A percentile compares a stretch with the other conserved stretches of the same genome.
These are phyloP conservation scores for Nymphalis io DNA, from an alignment of 1,140 invertebrate genomes.

Conservation along the genomic window DNA sequence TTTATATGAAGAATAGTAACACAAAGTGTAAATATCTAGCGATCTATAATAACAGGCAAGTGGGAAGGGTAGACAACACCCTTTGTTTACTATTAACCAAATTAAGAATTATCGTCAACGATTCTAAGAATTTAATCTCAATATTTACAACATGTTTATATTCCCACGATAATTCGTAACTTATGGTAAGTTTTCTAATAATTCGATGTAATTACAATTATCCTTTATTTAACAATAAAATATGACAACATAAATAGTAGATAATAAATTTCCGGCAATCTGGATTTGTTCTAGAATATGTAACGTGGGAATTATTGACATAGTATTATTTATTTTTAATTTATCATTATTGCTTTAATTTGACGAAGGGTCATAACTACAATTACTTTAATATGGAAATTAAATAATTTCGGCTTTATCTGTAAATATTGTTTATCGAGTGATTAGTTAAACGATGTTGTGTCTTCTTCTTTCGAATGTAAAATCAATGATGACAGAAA, in stretches of 20 bases:
- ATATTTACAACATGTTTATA: constrained; percentile 8
- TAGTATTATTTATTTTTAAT: neutral
- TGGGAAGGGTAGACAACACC: no score
- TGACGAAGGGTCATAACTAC: neutral
- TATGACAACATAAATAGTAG: constrained; percentile 8
- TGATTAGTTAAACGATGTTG: no score
- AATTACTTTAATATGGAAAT: no score
- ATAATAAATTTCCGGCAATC: constrained; percentile 21
- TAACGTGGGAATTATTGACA: constrained; percentile 38
- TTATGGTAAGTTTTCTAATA: constrained; percentile 8
- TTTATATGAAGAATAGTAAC: no score
- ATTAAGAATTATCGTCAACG: constrained; percentile 20
- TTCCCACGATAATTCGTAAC: constrained; percentile 20
- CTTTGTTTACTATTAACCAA: constrained; percentile 10
- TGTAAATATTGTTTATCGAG: no score
- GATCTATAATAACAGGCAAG: no score
- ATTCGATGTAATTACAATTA: constrained; percentile 20
- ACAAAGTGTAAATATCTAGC: no score
- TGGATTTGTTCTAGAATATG: constrained; percentile 32
- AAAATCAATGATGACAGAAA: no score
- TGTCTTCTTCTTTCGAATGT: no score
- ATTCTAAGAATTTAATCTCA: constrained; percentile 21
- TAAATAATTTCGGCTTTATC: no score
- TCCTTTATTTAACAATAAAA: constrained; percentile 19
- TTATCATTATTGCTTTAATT: neutral